Evolutionary conservation across 92 coral and sea anemone species (phyloP), one percentile per base, ranked within the genome.

Genomic region (Porites rus): DNA sequence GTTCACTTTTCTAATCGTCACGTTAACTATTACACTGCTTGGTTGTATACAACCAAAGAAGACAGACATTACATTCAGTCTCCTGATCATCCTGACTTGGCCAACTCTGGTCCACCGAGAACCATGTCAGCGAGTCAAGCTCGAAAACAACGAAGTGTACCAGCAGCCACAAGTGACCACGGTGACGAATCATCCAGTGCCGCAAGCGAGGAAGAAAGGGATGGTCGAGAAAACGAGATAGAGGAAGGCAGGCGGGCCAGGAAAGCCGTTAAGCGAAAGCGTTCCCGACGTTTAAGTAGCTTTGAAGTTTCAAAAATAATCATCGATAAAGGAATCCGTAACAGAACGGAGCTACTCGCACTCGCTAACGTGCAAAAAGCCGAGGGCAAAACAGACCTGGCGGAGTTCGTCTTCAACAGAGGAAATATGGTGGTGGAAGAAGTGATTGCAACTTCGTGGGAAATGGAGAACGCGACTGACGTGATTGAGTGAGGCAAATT

Each of bases 381-480:
- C 31, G 92, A 91, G 60, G 91, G 91, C 4, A 89, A 86, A 86
- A 88, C 88, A 1, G 88, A 92, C 19, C 86, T 24, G 92, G 92
- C 31, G 80, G 91, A 79, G 43, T 90, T 90, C 77, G 61, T 90
- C 16, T 50, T 93, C 6, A 93, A 87, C 91, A 66, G 94, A 61
- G 87, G 93, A 22, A 56, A 91, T 1, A 65, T 50, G 6, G 88
- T 87, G 64, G 91, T 90, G 8, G 93, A 90, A 51, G 90, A 86
- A 72, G 92, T 89, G 18, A 18, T 89, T 8, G 65, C 73, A 18
- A 86, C 88, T 28, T 84, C 89, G 3, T 84, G 92, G 93, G 93
- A 92, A 53, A 53, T 86, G 72, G 54, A 91, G 54, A 11, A 13
- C 17, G 76, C 90, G n/a, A 85, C 61, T 46, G 85, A 75, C 72